Conservation (phyloP, 2,797 vertebrate genomes). For the Pitangus sulphuratus region DNA sequence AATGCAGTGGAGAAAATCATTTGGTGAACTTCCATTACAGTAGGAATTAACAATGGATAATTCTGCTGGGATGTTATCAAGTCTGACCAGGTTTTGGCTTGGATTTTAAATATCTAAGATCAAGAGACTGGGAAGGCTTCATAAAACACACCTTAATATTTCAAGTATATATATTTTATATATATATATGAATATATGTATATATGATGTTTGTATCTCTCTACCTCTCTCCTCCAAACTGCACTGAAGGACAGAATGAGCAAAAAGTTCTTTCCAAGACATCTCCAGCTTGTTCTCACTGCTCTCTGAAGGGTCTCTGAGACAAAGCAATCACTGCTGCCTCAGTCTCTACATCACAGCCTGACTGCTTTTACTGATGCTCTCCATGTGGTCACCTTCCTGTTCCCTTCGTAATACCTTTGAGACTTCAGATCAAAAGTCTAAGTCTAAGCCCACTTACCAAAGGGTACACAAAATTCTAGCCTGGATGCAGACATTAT, state of each 20-base stretch:
- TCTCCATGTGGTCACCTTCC: not conserved
- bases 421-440: not conserved
- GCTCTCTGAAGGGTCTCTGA: not conserved
- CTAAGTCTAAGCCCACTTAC: not conserved
- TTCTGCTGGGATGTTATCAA: not conserved
- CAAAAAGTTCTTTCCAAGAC: not conserved
- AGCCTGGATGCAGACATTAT: not conserved
- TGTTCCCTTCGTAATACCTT: not conserved
- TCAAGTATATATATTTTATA: not conserved
- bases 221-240: not conserved
- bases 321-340: not conserved
- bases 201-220: fast-evolving
- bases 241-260: not conserved
- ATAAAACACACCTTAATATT: not conserved
- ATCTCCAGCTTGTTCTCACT: not conserved
- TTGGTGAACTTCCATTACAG: not conserved
- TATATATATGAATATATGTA: fast-evolving
- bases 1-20: not conserved
- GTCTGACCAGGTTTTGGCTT: not conserved
- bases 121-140: not conserved
- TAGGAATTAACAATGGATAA: not conserved
- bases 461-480: not conserved
- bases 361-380: not conserved
- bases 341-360: not conserved
- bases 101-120: not conserved